Base-by-base conservation (phyloP, 2,888 invertebrate genomes). In the Molorchus minor region DNA sequence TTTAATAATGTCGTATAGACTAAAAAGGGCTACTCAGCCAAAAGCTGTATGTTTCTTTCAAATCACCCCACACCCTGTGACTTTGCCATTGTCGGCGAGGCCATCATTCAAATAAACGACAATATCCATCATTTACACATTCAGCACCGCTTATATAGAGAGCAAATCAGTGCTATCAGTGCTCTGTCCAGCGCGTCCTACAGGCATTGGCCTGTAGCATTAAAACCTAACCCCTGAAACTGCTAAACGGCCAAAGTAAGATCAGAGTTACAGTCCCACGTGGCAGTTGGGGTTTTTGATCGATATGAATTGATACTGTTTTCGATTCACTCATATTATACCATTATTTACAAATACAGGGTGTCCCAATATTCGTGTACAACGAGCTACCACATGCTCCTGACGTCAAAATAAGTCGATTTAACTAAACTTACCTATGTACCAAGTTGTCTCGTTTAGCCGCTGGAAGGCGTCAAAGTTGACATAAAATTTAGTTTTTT, bases 41-140 rank as follows among this genome's bases (percentile, higher is more conserved):
- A n/a, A 33, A 10, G 3, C n/a, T 3, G n/a, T 12, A n/a, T n/a
- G n/a, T 12, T 33, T 33, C 33, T 12, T 7, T 12, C 12, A 3
- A 3, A 33, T 7, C 29, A 13, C 25, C 7, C 4, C 12, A 21
- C 49, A 38, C 38, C 49, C 49, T 35, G 19, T 21, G 20, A 21
- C 13, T 49, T 47, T 56, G 15, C 51, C 41, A 51, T 51, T 44
- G n/a, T n/a, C 55, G 45, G 30, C 55, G 19, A n/a, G 33, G 33
- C 45, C 47, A 47, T 53, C 51, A 29, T 49, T 51, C 51, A 59
- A 56, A 44, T 51, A 51, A 59, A 59, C 55, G 49, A 51, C 40
- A 36, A 49, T 20, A 59, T 59, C 59, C 51, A 59, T 59, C 59
- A 59, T 56, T 49, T 40, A 52, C 33, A 44, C 44, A 49, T 47